Evolutionary conservation across 2,888 invertebrate genomes (phyloP), one percentile per base, ranked within the genome.

Genomic region (Isoperla grammatica): DNA sequence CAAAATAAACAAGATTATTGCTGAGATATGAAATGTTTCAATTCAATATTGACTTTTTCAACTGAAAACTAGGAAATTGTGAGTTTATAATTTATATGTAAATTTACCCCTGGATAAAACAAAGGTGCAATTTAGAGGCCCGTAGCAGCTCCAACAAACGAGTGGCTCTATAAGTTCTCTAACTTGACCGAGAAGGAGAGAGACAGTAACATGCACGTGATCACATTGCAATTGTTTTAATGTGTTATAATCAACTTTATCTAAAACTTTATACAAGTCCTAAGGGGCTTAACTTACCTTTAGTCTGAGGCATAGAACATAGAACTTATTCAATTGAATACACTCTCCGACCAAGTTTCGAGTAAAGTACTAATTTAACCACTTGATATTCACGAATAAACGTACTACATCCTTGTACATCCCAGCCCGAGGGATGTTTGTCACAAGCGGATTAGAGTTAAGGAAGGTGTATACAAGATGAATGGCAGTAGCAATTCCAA

Each of bases 401-500:
- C 20, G 17, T 46, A 46, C 22, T 2, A 22, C 20, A 12, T 19
- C 46, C 4, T n/a, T 45, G 45, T 45, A 45, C 19, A 17, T 45
- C 11, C 29, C 49, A 20, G 5, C 39, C 20, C 19, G 15, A 3
- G n/a, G 39, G 53, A 20, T 35, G 20, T 39, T 53, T 39, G 39
- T 53, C 53, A 39, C 39, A 19, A 53, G 39, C 35, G 15, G 53
- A 53, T 53, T 53, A 39, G 53, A 19, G 17, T 53, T 22, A 17
- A 17, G 46, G 46, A 46, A 45, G 46, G 46, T 46, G 20, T n/a
- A 22, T 9, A 12, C 9, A 22, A 39, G 19, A 11, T 17, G 40
- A 13, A 15, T 53, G 39, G 17, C 19, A 53, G 53, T 53, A 53
- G 39, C 39, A 19, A 53, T n/a, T 53, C 53, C 15, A 53, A 37